phyloP scores from a whole-genome alignment of 2,113 vertebrate species.

The Aegotheles bennettii region DNA sequence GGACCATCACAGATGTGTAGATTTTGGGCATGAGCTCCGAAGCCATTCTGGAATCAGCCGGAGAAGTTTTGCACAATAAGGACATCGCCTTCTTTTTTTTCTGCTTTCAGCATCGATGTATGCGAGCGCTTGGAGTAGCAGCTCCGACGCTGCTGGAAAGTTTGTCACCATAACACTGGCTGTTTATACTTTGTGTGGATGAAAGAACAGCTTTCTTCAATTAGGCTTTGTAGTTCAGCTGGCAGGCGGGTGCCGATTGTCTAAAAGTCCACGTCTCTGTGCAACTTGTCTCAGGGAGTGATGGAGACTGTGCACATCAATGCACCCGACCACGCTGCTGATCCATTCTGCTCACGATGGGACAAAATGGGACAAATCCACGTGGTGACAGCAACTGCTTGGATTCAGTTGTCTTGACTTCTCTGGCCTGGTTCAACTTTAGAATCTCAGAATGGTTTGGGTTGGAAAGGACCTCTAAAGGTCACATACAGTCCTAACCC shows the following conservation, averaged over 20 bases:
- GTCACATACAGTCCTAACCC: background rate
- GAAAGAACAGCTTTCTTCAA: constrained; percentile 66
- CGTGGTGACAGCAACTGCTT: background rate
- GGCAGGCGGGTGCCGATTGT: constrained; percentile 20
- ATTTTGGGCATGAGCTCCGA: background rate
- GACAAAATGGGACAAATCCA: background rate
- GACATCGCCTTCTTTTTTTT: background rate
- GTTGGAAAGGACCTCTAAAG: background rate
- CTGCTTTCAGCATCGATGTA: background rate
- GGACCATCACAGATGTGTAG: background rate
- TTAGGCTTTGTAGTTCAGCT: constrained; percentile 56
- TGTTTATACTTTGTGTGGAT: constrained; percentile 54
- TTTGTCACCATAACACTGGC: constrained; percentile 57
- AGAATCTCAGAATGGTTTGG: background rate
- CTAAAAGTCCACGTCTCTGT: background rate
- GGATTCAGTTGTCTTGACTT: background rate
- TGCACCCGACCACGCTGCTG: fast-evolving
- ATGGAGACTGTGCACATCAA: background rate
- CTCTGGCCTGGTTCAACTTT: background rate
- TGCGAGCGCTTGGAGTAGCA: constrained; percentile 42
- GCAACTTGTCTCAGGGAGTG: background rate
- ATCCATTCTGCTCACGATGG: fast-evolving
- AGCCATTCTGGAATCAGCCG: background rate
- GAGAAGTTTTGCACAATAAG: background rate
- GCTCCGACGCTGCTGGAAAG: constrained; percentile 55